Percentiles rank a stretch among this genome's conserved stretches.
Conservation (phyloP, 2,797 vertebrate species). For the Dromococcyx pavoninus region DNA sequence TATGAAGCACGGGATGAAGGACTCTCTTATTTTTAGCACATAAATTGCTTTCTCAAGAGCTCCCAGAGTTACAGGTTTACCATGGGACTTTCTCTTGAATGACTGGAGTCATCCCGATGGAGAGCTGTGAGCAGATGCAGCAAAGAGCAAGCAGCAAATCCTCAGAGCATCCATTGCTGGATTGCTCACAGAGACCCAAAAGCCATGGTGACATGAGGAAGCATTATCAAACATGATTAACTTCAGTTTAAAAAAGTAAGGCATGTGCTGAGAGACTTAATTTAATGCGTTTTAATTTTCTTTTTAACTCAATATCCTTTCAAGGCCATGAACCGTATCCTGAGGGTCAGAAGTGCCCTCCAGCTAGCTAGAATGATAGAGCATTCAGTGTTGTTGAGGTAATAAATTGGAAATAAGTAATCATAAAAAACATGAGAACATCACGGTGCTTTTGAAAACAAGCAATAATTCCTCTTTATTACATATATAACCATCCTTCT, state of each 20-base stretch:
- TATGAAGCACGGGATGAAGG: background rate
- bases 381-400: background rate
- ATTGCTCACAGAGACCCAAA: background rate
- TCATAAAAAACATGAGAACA: constrained; percentile 43
- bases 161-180: background rate
- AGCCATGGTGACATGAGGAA: background rate
- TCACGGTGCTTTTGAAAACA: constrained; percentile 31
- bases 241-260: background rate
- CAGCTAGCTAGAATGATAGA: constrained; percentile 1
- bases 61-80: background rate
- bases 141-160: background rate
- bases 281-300: constrained; percentile 47
- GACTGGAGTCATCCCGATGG: background rate
- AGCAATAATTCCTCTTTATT: constrained; percentile 43
- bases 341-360: constrained; percentile 23
- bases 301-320: constrained; percentile 37
- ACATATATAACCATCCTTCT: background rate
- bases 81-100: background rate
- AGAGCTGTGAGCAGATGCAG: background rate
- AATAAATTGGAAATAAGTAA: constrained; percentile 50
- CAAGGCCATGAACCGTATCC: constrained; percentile 30
- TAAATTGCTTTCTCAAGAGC: background rate
- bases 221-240: background rate
- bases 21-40: background rate
- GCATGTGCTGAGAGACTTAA: background rate